These are phyloP conservation scores for Mizuhopecten yessoensis DNA, from an alignment of 1,140 invertebrate species.

Conservation along the genomic window DNA sequence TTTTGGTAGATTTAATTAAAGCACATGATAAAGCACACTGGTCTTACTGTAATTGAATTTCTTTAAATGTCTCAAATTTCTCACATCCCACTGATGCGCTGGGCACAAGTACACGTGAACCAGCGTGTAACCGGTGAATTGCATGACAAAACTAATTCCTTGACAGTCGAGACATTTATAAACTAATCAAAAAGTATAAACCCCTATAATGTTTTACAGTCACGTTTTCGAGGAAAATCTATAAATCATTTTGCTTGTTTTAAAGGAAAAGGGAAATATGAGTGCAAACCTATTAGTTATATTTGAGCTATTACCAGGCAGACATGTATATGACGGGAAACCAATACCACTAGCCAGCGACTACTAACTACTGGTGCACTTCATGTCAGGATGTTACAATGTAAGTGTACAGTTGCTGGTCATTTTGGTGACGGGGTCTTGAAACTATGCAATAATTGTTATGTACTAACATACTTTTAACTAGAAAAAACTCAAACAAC, in stretches of 20 bases:
- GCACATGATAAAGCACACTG: background rate
- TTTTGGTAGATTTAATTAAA: background rate
- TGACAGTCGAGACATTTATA: background rate
- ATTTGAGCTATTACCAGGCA: background rate
- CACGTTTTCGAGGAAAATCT: background rate
- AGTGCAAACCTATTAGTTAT: background rate
- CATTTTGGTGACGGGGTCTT: no score
- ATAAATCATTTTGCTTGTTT: background rate
- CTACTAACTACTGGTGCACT: no score
- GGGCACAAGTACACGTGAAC: background rate
- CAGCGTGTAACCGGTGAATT: background rate
- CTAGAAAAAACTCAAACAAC: no score
- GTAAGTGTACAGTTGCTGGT: no score
- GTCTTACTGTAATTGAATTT: background rate
- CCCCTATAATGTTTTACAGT: background rate
- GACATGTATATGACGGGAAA: background rate
- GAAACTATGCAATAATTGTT: no score
- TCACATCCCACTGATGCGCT: background rate
- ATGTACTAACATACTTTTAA: no score
- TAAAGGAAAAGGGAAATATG: background rate
- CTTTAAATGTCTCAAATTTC: background rate
- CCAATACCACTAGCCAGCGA: background rate
- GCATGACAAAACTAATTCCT: slow-evolving; percentile 8
- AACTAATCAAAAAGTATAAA: background rate
- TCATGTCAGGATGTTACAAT: no score